Conservation (phyloP, 2,113 vertebrate genomes). For the Dipodomys merriami region DNA sequence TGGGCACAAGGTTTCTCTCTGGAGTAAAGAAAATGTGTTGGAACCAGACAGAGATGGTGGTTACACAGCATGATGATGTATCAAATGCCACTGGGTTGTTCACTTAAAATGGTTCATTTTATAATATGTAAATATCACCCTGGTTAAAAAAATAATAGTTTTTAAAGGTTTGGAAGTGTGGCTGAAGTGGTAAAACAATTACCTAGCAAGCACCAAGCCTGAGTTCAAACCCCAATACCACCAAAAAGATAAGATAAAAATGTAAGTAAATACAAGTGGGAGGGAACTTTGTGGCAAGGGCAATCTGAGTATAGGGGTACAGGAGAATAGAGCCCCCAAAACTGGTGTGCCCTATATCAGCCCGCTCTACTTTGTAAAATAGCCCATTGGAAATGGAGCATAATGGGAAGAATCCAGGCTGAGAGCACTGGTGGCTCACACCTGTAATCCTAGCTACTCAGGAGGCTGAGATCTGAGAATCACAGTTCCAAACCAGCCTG, state of each 20-base stretch:
- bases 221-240: no score
- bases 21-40: not conserved
- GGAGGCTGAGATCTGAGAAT: no score
- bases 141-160: not conserved
- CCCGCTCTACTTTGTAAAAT: not conserved
- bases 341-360: not conserved
- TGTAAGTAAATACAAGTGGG: not conserved
- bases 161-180: no score
- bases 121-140: not conserved
- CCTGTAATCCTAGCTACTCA: no score
- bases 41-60: not conserved
- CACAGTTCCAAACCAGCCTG: no score
- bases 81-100: not conserved
- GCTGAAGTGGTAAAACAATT: no score
- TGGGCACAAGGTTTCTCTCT: not conserved
- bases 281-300: not conserved
- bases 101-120: not conserved
- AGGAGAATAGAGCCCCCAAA: not conserved
- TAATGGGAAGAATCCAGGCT: no score
- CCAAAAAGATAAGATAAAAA: no score
- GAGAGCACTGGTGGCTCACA: no score
- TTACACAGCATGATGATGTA: not conserved
- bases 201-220: no score
- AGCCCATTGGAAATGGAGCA: not conserved
- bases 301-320: no score